These are phyloP conservation scores for Menidia menidia DNA, from an alignment of 2,797 vertebrate species.

Conservation along the genomic window DNA sequence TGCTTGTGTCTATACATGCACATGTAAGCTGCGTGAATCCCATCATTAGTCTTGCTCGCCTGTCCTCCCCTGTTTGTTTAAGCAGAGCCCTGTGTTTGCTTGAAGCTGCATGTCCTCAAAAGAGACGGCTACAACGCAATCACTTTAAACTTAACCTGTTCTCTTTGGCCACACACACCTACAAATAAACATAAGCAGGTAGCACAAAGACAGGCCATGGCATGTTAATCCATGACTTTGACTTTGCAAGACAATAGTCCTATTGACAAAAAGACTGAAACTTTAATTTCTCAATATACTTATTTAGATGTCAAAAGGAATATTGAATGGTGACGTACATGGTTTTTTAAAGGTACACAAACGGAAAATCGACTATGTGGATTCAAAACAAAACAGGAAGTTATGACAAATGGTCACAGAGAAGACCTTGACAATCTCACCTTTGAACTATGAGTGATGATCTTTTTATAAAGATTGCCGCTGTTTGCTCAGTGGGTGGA, in stretches of 20 bases:
- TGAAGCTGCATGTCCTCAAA: conserved; percentile 70
- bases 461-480: conserved; percentile 70
- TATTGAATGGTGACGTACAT: neutral
- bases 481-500: conserved; percentile 72
- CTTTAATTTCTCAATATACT: neutral
- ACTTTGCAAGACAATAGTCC: conserved; percentile 25
- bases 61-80: conserved; percentile 93
- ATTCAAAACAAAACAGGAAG: conserved; percentile 15
- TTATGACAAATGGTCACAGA: conserved; percentile 48
- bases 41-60: conserved; percentile 91
- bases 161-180: conserved; percentile 28
- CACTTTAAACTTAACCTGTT: conserved; percentile 67
- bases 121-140: conserved; percentile 62
- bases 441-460: conserved; percentile 78
- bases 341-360: neutral
- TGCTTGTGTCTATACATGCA: conserved; percentile 56
- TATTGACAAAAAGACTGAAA: conserved; percentile 33
- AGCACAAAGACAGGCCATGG: conserved; percentile 47
- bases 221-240: conserved; percentile 66
- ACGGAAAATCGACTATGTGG: neutral
- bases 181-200: conserved; percentile 47
- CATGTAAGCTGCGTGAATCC: conserved; percentile 83
- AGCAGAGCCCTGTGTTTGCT: conserved; percentile 87
- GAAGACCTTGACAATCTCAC: conserved; percentile 70
- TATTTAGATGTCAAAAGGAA: neutral